These are phyloP conservation scores for Zygothrica quintamaculata DNA, from an alignment of 2,888 invertebrate species.

Conservation along the genomic window DNA sequence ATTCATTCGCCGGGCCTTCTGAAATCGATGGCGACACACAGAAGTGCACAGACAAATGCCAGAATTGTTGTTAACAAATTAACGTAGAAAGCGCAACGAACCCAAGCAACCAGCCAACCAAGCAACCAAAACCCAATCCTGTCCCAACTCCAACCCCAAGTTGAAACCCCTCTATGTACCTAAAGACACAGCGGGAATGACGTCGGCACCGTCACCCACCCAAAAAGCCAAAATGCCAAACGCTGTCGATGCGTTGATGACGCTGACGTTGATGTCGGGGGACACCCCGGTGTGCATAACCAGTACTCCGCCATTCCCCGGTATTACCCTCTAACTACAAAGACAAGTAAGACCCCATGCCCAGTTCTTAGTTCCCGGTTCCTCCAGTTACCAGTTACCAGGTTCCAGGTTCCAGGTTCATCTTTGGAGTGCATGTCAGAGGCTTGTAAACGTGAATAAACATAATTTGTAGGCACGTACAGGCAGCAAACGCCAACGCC, in stretches of 20 bases:
- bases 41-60: constrained; percentile 60
- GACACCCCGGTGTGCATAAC: constrained; percentile 70
- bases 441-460: constrained; percentile 79
- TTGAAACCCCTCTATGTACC: background rate
- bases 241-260: constrained; percentile 73
- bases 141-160: constrained; percentile 3
- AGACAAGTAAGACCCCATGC: constrained; percentile 42
- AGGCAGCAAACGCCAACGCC: constrained; percentile 72
- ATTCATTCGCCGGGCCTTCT: background rate
- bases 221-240: constrained; percentile 62
- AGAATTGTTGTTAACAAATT: constrained; percentile 76
- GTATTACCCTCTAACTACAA: constrained; percentile 27
- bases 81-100: constrained; percentile 78
- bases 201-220: constrained; percentile 73
- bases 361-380: constrained; percentile 26
- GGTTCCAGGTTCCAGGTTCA: constrained; percentile 44
- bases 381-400: constrained; percentile 9
- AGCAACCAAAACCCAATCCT: too few species aligned
- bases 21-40: constrained; percentile 49
- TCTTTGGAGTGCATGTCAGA: constrained; percentile 72
- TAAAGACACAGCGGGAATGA: constrained; percentile 66
- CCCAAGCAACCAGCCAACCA: constrained; percentile 22
- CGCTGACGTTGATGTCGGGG: constrained; percentile 71
- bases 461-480: constrained; percentile 77
- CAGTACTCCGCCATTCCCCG: constrained; percentile 24